These are phyloP conservation scores for Stichopus horrens DNA, from an alignment of 53 echinoderm and acorn worm species.

Conservation along the genomic window DNA sequence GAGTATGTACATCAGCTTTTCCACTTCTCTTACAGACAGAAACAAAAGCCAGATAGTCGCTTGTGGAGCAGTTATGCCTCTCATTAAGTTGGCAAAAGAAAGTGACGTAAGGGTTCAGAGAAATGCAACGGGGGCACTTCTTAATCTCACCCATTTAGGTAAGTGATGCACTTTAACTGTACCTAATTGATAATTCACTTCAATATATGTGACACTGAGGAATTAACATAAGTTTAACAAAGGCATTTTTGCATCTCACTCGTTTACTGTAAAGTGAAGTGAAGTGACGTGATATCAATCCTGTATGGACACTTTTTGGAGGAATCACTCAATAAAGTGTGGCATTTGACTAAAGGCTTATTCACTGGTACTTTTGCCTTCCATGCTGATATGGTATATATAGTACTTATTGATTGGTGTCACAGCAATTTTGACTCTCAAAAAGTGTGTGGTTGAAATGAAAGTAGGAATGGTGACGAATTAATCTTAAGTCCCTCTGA, in stretches of 20 bases:
- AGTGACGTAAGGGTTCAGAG: constrained; percentile 76
- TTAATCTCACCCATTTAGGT: constrained; percentile 97
- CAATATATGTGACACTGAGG: neutral
- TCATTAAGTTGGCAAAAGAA: constrained; percentile 74
- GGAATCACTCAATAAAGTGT: too few relatives aligned
- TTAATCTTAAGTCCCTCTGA: too few relatives aligned
- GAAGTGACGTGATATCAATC: neutral
- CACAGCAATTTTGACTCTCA: too few relatives aligned
- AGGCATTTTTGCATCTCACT: neutral
- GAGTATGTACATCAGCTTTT: neutral
- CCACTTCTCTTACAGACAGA: constrained; percentile 55
- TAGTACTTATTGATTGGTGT: too few relatives aligned
- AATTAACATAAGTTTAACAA: neutral
- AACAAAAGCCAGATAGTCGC: constrained; percentile 85
- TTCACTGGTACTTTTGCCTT: too few relatives aligned
- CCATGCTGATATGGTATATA: too few relatives aligned
- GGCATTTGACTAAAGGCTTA: too few relatives aligned
- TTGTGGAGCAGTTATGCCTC: constrained; percentile 71
- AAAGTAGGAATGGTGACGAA: too few relatives aligned
- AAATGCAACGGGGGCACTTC: constrained; percentile 90
- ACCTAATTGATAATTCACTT: neutral
- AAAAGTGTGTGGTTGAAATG: too few relatives aligned
- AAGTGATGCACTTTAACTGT: neutral
- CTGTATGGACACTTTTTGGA: neutral
- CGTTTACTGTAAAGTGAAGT: neutral